Percentiles rank a stretch among this genome's conserved stretches.
These are phyloP conservation scores for Coregonus suidteri DNA, from an alignment of 2,797 vertebrate species.

Conservation along the genomic window DNA sequence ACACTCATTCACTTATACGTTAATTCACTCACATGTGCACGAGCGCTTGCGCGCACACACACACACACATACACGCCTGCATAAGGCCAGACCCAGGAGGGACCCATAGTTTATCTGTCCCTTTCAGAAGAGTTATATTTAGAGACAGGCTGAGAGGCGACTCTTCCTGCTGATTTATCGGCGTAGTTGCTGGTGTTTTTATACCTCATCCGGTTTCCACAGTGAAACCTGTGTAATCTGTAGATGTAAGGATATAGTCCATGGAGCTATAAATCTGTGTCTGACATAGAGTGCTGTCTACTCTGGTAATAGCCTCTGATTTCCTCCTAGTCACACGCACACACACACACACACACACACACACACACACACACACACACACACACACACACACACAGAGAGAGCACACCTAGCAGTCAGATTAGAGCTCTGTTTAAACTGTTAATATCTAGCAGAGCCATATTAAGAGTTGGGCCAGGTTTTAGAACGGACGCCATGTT, in stretches of 20 bases:
- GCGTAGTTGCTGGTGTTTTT: constrained; percentile 50
- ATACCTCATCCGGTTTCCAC: constrained; percentile 3
- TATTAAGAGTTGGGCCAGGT: too few species aligned
- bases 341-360: neutral
- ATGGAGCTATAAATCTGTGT: neutral
- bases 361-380: neutral
- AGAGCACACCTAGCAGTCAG: too few species aligned
- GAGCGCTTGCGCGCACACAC: neutral
- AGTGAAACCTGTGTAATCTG: neutral
- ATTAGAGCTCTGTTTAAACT: too few species aligned
- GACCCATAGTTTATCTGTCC: constrained; percentile 73
- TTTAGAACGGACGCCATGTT: too few species aligned
- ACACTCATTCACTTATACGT: too few species aligned
- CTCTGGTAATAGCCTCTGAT: neutral
- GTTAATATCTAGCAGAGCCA: too few species aligned
- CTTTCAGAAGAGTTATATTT: constrained; percentile 80
- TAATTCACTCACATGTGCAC: neutral
- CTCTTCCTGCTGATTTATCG: constrained; percentile 78
- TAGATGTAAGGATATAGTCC: neutral
- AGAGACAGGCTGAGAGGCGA: constrained; percentile 73
- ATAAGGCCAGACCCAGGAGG: constrained; percentile 62
- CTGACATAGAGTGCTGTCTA: neutral
- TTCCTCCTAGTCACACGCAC: neutral
- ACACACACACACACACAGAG: neutral
- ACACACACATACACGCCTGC: neutral